Conservation (phyloP, 2,113 vertebrate genomes). For the Gymnobelideus leadbeateri region DNA sequence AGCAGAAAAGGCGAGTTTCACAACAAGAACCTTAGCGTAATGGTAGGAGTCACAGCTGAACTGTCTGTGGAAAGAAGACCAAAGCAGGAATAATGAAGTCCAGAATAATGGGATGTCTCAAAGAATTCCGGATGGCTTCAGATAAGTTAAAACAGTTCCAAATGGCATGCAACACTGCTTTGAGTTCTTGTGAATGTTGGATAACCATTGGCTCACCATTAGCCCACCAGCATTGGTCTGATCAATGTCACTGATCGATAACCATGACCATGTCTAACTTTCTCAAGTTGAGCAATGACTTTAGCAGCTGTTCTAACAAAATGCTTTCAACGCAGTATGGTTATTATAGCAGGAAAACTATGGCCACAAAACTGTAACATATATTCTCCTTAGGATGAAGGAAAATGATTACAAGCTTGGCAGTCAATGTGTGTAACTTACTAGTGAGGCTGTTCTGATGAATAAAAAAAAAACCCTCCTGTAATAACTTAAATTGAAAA, state of each 20-base stretch:
- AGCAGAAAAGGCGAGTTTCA: background rate
- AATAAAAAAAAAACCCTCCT: constrained; percentile 59
- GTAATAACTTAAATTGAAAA: constrained; percentile 71
- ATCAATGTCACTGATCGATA: background rate
- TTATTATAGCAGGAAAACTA: constrained; percentile 40
- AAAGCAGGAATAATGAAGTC: constrained; percentile 54
- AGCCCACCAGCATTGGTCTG: background rate
- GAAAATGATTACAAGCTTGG: constrained; percentile 76
- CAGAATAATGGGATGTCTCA: constrained; percentile 42
- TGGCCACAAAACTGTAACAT: constrained; percentile 56
- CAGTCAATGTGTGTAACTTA: constrained; percentile 74
- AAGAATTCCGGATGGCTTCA: constrained; percentile 37
- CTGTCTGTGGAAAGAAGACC: constrained; percentile 16
- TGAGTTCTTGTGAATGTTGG: constrained; percentile 61
- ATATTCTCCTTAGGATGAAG: constrained; percentile 72
- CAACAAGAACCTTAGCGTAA: background rate
- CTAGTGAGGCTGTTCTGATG: constrained; percentile 70
- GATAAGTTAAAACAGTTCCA: constrained; percentile 67
- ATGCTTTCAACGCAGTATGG: constrained; percentile 6
- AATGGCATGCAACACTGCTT: constrained; percentile 35
- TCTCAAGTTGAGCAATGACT: constrained; percentile 37
- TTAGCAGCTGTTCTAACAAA: constrained; percentile 61
- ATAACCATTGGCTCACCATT: constrained; percentile 43
- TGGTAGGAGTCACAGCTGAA: background rate
- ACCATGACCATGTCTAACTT: constrained; percentile 16